phyloP scores from a whole-genome alignment of 2,888 invertebrate species.

The Drosophila nigritarsus region DNA sequence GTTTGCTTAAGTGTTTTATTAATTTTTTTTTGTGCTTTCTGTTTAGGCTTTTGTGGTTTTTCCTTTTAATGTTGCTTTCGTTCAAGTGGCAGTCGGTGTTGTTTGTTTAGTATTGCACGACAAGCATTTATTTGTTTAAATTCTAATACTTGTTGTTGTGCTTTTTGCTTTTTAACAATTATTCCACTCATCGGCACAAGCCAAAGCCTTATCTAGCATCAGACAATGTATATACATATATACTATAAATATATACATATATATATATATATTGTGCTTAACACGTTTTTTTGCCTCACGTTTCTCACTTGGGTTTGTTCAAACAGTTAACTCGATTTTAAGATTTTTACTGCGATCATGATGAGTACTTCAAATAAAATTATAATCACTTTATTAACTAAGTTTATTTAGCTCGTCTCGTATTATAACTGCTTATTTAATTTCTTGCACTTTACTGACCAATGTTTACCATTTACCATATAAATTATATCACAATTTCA shows the following conservation, averaged over 20 bases:
- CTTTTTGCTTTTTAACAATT: constrained; percentile 25
- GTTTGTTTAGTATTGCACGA: constrained; percentile 54
- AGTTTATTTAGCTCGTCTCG: neutral
- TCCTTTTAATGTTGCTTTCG: constrained; percentile 42
- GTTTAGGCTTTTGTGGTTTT: constrained; percentile 23
- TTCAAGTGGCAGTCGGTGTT: constrained; percentile 43
- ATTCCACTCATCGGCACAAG: constrained; percentile 16
- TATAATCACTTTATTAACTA: neutral
- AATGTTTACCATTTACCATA: no score
- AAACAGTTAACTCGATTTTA: constrained; percentile 13
- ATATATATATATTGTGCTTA: constrained; percentile 1
- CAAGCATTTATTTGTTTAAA: constrained; percentile 45
- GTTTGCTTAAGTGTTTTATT: constrained; percentile 73
- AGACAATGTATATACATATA: neutral
- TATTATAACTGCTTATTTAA: neutral
- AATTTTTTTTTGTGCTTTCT: constrained; percentile 18
- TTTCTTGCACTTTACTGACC: neutral
- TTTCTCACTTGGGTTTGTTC: constrained; percentile 36
- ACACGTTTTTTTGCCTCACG: constrained; percentile 47
- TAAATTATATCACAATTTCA: neutral
- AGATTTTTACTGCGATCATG: neutral
- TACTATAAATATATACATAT: neutral
- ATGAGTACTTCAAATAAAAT: neutral
- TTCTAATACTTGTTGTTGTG: constrained; percentile 6
- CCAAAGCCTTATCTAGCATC: constrained; percentile 6